Base-by-base conservation (phyloP, 2,888 invertebrate genomes). In the Hydriomena furcata region DNA sequence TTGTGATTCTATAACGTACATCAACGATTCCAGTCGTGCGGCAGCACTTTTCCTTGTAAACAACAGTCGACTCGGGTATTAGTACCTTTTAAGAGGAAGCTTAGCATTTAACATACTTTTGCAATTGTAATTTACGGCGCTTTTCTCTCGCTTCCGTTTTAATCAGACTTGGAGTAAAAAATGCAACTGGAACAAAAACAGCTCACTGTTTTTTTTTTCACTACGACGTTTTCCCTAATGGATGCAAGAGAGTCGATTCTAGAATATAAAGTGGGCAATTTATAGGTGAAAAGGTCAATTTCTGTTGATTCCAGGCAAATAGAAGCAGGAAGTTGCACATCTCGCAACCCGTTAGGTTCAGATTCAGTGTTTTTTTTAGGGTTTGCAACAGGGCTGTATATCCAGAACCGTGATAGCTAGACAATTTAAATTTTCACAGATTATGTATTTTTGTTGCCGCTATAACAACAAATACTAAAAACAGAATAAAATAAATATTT, bases 161-260 rank as follows among this genome's bases (percentile, higher is more conserved):
- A 34, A 34, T 47, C 12, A 46, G 17, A 32, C n/a, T 12, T 27
- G 27, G 27, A 35, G 34, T 8, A 36, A 25, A 45, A 38, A 40
- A 35, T 41, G 36, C 41, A 24, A 31, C 25, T 52, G 43, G 31
- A 12, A 30, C 42, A 47, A 43, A 52, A 51, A 47, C 36, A 38
- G 21, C 23, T 31, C 44, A 44, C 31, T 25, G 25, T 31, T 37
- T 45, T 31, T 30, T 41, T 8, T 7, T 24, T n/a, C n/a, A 32
- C 37, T 25, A 32, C 37, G 31, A 38, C 13, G 45, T 12, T 40
- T 27, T 32, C 6, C 27, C 20, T 47, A 46, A 38, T 46, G 32
- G 32, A 47, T 34, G 32, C 38, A 25, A 40, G 21, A 12, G 20
- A 21, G n/a, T n/a, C 21, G 2, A 31, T 20, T 37, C 21, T 32